Percentiles rank a stretch among this genome's conserved stretches.
Evolutionary conservation across 2,797 vertebrate genomes (phyloP).

Genomic region (Eospalax fontanierii): DNA sequence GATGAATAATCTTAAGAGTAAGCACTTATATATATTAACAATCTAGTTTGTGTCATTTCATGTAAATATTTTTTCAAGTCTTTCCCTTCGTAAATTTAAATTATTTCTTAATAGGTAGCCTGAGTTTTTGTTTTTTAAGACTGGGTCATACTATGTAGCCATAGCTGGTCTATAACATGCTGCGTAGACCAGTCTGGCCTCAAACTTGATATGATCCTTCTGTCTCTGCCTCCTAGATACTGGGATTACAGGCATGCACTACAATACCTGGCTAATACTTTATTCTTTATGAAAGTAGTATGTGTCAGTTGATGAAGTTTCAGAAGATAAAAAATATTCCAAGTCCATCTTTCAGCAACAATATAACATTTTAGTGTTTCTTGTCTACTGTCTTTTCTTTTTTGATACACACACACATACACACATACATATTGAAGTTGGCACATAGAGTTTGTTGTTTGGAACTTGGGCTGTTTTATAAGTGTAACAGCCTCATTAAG

Average conservation of each 20-base stretch:
- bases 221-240: background rate
- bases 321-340: slow-evolving; percentile 28
- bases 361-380: background rate
- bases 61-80: slow-evolving; percentile 33
- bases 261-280: background rate
- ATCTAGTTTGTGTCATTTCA: slow-evolving; percentile 31
- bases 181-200: background rate
- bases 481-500: background rate
- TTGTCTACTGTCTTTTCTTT: too few relatives aligned
- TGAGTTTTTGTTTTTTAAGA: background rate
- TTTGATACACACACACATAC: too few relatives aligned
- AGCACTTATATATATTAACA: background rate
- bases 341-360: slow-evolving; percentile 16
- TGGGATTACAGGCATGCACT: background rate
- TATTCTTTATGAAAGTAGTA: slow-evolving; percentile 56
- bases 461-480: slow-evolving; percentile 14
- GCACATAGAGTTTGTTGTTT: slow-evolving; percentile 43
- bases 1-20: background rate
- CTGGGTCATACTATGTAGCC: too few relatives aligned
- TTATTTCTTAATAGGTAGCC: slow-evolving; percentile 40
- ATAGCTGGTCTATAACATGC: background rate
- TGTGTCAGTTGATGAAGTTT: slow-evolving; percentile 31
- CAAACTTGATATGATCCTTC: background rate
- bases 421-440: background rate
- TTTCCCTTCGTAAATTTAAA: background rate